phyloP scores from a whole-genome alignment of 2,888 invertebrate genomes.

The Cecidostiba fungosa region DNA sequence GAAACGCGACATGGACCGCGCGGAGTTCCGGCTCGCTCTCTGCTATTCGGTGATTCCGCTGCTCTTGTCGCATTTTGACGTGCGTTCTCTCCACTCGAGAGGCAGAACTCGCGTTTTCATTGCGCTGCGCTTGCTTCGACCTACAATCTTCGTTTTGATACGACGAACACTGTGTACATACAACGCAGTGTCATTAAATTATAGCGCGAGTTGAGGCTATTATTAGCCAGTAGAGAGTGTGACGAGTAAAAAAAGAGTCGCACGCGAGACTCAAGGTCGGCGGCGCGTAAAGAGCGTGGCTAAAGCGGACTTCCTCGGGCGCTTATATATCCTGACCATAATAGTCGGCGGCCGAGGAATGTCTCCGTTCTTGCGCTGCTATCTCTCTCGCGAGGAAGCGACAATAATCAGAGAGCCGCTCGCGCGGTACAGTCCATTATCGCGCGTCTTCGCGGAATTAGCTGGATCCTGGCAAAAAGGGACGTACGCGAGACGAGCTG shows the following conservation, averaged over 20 bases:
- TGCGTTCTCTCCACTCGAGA: neutral
- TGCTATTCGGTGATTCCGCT: constrained; percentile 20
- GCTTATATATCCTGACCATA: neutral
- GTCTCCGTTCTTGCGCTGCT: constrained; percentile 1
- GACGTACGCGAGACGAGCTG: neutral
- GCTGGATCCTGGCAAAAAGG: constrained; percentile 16
- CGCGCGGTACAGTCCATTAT: too few relatives aligned
- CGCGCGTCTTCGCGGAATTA: constrained; percentile 33
- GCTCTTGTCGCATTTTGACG: constrained; percentile 40
- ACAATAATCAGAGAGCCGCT: constrained; percentile 18
- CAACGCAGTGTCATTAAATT: neutral
- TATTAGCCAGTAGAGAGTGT: neutral
- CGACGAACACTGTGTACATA: too few relatives aligned
- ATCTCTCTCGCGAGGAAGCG: too few relatives aligned
- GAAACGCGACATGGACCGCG: constrained; percentile 72
- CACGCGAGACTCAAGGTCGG: constrained; percentile 45
- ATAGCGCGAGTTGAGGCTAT: neutral
- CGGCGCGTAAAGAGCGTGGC: constrained; percentile 51
- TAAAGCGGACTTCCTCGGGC: constrained; percentile 44
- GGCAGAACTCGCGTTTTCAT: constrained; percentile 5
- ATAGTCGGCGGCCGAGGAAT: constrained; percentile 6
- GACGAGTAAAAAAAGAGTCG: neutral
- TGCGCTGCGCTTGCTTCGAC: neutral
- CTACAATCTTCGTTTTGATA: too few relatives aligned
- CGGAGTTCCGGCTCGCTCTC: constrained; percentile 44